Percentiles rank a stretch among this genome's conserved stretches.
Conservation (phyloP, 2,113 vertebrate species). For the Gorsachius goisagi region DNA sequence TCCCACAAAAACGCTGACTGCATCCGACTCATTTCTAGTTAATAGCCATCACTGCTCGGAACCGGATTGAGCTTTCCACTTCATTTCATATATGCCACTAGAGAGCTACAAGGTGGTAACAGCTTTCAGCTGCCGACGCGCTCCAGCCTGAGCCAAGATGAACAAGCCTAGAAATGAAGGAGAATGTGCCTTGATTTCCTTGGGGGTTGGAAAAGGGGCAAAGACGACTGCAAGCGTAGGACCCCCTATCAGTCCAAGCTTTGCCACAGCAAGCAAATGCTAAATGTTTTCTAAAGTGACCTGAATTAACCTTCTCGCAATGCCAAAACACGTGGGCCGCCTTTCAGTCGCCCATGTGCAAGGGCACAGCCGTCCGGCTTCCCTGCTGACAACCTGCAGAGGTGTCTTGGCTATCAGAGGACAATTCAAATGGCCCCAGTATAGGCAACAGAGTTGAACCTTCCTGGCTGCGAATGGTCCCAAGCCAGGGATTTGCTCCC, state of each 20-base stretch:
- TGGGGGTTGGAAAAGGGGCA: not conserved
- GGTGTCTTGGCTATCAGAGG: not conserved
- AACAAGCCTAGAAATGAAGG: not conserved
- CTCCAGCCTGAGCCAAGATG: not conserved
- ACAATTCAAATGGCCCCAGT: not conserved
- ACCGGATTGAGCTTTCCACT: not conserved
- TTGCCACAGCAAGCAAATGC: not conserved
- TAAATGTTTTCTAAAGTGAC: not conserved
- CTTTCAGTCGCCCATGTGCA: accelerated
- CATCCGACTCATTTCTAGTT: not conserved
- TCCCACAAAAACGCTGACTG: not conserved
- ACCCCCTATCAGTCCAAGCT: not conserved
- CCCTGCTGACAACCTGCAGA: not conserved
- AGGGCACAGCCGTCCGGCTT: not conserved
- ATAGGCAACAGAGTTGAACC: not conserved
- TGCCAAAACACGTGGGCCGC: not conserved
- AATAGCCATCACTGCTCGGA: not conserved
- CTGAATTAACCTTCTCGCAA: not conserved
- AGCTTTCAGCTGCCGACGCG: not conserved
- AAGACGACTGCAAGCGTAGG: not conserved
- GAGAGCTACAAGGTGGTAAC: not conserved
- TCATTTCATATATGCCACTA: not conserved
- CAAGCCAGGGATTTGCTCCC: not conserved
- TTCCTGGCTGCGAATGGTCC: not conserved
- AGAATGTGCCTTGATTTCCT: not conserved